Evolutionary conservation across 23 tunicate genomes (phyloP), one percentile per base, ranked within the genome.

Genomic region (Aplidium turbinatum): DNA sequence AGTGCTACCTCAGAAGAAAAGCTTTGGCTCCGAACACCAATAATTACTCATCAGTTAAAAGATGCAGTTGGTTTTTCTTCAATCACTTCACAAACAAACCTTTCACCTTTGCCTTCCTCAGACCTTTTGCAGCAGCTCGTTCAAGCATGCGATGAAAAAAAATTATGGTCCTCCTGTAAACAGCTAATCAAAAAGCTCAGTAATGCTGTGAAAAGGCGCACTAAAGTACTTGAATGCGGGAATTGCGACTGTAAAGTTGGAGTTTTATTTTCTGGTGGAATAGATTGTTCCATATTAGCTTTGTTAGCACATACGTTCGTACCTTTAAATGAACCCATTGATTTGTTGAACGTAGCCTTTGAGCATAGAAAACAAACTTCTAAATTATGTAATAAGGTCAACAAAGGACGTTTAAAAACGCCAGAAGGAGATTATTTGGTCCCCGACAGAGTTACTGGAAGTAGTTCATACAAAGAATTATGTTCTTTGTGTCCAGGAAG

Each of bases 191-290:
- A n/a, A 7, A 32, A 4, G 1, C 38, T 86, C 3, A 50, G 71
- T n/a, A 69, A 47, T 24, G 57, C 93, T 19, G 81, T 93, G 40
- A 23, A 46, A 29, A 75, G 76, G 55, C 68, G 98, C n/a, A 69
- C 72, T 0, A 21, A 27, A 47, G 26, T 39, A 1, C 58, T 45
- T 3, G 40, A 32, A 48, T 50, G 29, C 58, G 66, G 75, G 70
- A 25, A 68, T 35, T 47, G 55, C 18, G 33, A 39, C 3, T 46
- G 78, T 16, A 60, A 72, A 35, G 63, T 83, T 33, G 93, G 85
- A 19, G 42, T 93, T 76, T 53, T 93, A 23, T 93, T 93, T 72
- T 85, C 93, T 1, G 98, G 98, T n/a, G 98, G 98, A 1, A 68
- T 93, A 5, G 98, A 93, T 48, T 93, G 98, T 56, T 75, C 88